Evolutionary conservation across 2,888 invertebrate genomes (phyloP), one percentile per base, ranked within the genome.

Genomic region (Oligia strigilis): DNA sequence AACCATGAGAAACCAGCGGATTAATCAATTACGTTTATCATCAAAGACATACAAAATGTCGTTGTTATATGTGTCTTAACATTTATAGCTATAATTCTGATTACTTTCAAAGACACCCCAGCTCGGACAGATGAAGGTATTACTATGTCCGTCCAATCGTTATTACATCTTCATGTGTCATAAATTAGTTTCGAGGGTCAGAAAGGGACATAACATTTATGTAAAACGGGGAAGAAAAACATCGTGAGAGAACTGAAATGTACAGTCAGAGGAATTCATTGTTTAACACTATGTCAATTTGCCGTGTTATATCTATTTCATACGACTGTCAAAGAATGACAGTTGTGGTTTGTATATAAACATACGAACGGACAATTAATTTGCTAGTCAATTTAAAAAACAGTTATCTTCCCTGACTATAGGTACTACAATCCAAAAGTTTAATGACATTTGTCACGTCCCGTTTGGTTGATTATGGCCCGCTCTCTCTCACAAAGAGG

Each of bases 101-200:
- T 74, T 62, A 72, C 66, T 71, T 71, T 23, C 62, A 73, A 66
- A 86, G 19, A 78, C 65, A 64, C 43, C 40, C 13, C 8, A 36
- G 52, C 65, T 73, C 52, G 23, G 52, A 46, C 66, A 62, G 69
- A 72, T 58, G 49, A 14, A 36, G 66, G 36, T 74, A 81, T 75
- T 55, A 49, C 46, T 65, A 58, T 49, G 58, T 74, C 66, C 40
- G 17, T 43, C n/a, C 55, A 19, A 19, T 65, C 55, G 43, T 66
- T 77, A 77, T 72, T 77, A 72, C 40, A 66, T 65, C 23, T 72
- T 66, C 6, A 46, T 79, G 49, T 29, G 71, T 73, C 36, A 70
- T 66, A 87, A 77, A 86, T 84, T 73, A 78, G 75, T 86, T 81
- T 85, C 36, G 36, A 46, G 74, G 74, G 66, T 79, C 65, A 66